A percentile compares a stretch with the other conserved stretches of the same genome.
Conservation (phyloP, 1,140 invertebrate species). For the Drosophila albomicans region DNA sequence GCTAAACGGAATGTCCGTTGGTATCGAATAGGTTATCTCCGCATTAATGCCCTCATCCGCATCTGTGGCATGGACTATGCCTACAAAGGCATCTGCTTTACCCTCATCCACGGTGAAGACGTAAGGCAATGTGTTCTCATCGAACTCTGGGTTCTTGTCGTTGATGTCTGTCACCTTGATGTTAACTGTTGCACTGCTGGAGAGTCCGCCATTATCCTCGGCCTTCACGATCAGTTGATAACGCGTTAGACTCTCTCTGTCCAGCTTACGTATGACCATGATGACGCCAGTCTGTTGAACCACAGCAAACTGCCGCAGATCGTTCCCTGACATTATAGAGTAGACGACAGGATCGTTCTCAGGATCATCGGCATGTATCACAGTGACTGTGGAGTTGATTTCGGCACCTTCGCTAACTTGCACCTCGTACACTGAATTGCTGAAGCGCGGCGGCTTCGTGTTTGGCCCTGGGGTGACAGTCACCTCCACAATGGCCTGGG, state of each 20-base stretch:
- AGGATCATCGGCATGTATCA: conserved; percentile 92
- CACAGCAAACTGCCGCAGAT: conserved; percentile 93
- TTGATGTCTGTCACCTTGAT: conserved; percentile 96
- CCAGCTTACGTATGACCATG: conserved; percentile 92
- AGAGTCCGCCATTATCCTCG: conserved; percentile 93
- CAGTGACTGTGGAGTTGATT: conserved; percentile 93
- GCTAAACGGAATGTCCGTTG: conserved; percentile 91
- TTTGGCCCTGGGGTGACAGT: conserved; percentile 93
- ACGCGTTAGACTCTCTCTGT: conserved; percentile 93
- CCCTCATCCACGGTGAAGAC: conserved; percentile 94
- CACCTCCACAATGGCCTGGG: conserved; percentile 94
- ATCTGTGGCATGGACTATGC: conserved; percentile 93
- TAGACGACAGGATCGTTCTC: conserved; percentile 95
- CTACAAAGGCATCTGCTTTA: conserved; percentile 88
- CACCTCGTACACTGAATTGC: conserved; percentile 92
- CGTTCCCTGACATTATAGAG: conserved; percentile 93
- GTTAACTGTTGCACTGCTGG: conserved; percentile 92
- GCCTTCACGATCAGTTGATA: conserved; percentile 94
- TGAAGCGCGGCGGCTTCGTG: conserved; percentile 92
- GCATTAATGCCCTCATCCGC: conserved; percentile 91
- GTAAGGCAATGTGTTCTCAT: conserved; percentile 89
- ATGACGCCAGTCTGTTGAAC: conserved; percentile 93
- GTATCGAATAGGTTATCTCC: conserved; percentile 89
- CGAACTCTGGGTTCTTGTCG: conserved; percentile 94
- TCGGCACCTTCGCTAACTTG: conserved; percentile 94